Evolutionary conservation across 2,113 vertebrate species (phyloP).

Genomic region (Siniperca knerii): DNA sequence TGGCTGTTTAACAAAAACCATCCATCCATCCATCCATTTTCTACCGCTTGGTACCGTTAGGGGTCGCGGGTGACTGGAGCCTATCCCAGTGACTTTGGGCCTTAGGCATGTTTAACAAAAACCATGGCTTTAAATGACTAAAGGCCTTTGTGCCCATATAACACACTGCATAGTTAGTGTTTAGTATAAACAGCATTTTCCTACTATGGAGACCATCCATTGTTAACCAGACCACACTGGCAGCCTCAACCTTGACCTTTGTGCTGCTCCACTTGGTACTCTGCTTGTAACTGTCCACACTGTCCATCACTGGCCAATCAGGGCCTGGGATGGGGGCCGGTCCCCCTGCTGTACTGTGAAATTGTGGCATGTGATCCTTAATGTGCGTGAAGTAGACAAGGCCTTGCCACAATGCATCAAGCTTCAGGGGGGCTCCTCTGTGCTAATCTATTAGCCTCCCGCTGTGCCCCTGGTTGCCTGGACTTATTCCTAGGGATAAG

Average conservation of each 20-base stretch:
- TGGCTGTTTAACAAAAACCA: slow-evolving; percentile 21
- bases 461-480: slow-evolving; percentile 77
- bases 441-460: slow-evolving; percentile 81
- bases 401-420: slow-evolving; percentile 82
- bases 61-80: too few species aligned
- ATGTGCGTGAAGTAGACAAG: slow-evolving; percentile 87
- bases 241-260: slow-evolving; percentile 83
- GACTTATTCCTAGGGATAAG: slow-evolving; percentile 77
- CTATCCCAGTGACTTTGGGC: too few species aligned
- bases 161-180: slow-evolving; percentile 50
- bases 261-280: slow-evolving; percentile 78
- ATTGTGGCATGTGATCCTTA: slow-evolving; percentile 88
- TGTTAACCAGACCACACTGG: slow-evolving; percentile 76
- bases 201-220: slow-evolving; percentile 74
- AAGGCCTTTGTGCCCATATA: slow-evolving; percentile 51
- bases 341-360: slow-evolving; percentile 84
- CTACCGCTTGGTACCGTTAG: too few species aligned
- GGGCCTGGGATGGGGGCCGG: slow-evolving; percentile 45
- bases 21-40: too few species aligned
- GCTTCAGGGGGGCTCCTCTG: slow-evolving; percentile 76
- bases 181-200: slow-evolving; percentile 61
- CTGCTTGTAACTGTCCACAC: slow-evolving; percentile 84
- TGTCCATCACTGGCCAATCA: slow-evolving; percentile 77
- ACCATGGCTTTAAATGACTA: slow-evolving; percentile 61
- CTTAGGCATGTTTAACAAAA: too few species aligned